Evolutionary conservation across 2,113 vertebrate genomes (phyloP).

Genomic region (Gavia stellata): DNA sequence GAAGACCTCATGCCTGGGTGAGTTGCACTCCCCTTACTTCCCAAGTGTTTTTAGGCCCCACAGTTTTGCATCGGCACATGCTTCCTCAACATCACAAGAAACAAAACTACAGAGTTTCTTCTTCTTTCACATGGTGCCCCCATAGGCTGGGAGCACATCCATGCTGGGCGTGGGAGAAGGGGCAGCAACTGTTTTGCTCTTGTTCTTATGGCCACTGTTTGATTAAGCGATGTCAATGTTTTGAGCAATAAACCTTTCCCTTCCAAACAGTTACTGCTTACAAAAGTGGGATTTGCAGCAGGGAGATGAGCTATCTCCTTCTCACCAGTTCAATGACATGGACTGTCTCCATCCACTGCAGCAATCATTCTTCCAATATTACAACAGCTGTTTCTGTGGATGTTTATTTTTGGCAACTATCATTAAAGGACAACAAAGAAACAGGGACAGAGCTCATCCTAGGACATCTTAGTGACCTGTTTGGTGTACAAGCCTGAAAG

Average conservation of each 20-base stretch:
- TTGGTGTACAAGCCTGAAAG: background rate
- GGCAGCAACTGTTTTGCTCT: background rate
- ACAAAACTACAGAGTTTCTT: background rate
- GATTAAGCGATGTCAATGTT: background rate
- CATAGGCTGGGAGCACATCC: accelerated
- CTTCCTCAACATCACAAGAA: background rate
- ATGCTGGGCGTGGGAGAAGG: accelerated
- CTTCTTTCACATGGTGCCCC: background rate
- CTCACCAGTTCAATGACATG: background rate
- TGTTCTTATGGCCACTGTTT: accelerated
- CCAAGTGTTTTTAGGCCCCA: accelerated
- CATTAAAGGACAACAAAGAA: background rate
- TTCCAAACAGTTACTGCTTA: background rate
- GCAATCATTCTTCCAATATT: background rate
- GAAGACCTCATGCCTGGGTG: background rate
- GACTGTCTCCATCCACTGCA: background rate
- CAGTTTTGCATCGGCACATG: accelerated
- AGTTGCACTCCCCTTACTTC: background rate
- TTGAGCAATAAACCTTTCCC: background rate
- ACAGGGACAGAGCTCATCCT: background rate
- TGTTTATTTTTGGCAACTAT: background rate
- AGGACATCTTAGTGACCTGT: background rate
- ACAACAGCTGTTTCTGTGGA: background rate
- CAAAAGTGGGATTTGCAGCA: background rate
- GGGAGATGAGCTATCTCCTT: background rate